These are phyloP conservation scores for Procambarus virginalis DNA, from an alignment of 1,140 invertebrate species.

Conservation along the genomic window DNA sequence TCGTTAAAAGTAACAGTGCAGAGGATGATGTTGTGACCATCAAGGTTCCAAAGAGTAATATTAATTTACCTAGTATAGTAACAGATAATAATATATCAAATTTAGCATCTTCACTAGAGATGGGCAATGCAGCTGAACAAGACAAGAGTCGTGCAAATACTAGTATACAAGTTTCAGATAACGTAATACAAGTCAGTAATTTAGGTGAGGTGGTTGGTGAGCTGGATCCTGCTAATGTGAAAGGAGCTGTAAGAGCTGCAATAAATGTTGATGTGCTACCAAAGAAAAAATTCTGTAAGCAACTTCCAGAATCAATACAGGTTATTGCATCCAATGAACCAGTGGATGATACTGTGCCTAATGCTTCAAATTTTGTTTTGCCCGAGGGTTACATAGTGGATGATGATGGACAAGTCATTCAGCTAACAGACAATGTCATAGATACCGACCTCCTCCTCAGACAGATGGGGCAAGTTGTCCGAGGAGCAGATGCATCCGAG, in stretches of 20 bases:
- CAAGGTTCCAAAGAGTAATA: slow-evolving; percentile 7
- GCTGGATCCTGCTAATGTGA: neutral
- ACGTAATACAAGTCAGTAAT: neutral
- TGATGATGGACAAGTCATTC: slow-evolving; percentile 32
- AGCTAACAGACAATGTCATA: slow-evolving; percentile 40
- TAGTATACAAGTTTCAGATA: slow-evolving; percentile 9
- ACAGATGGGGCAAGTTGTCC: slow-evolving; percentile 30
- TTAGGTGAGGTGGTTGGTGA: slow-evolving; percentile 8
- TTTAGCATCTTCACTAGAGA: neutral
- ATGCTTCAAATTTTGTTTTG: slow-evolving; percentile 42
- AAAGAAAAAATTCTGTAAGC: slow-evolving; percentile 22
- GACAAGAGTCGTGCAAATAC: neutral
- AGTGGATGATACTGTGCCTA: slow-evolving; percentile 27
- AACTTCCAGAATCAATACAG: slow-evolving; percentile 41
- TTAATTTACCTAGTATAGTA: neutral
- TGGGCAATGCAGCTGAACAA: neutral
- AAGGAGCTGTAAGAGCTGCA: neutral
- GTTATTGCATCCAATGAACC: slow-evolving; percentile 49
- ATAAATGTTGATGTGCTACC: neutral
- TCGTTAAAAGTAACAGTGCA: neutral
- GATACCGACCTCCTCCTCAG: slow-evolving; percentile 43
- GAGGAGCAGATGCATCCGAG: slow-evolving; percentile 15
- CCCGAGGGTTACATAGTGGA: slow-evolving; percentile 54
- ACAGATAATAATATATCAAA: neutral
- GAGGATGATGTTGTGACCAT: neutral